Conservation (phyloP, 2,888 invertebrate species). For the Heliconius hortense region DNA sequence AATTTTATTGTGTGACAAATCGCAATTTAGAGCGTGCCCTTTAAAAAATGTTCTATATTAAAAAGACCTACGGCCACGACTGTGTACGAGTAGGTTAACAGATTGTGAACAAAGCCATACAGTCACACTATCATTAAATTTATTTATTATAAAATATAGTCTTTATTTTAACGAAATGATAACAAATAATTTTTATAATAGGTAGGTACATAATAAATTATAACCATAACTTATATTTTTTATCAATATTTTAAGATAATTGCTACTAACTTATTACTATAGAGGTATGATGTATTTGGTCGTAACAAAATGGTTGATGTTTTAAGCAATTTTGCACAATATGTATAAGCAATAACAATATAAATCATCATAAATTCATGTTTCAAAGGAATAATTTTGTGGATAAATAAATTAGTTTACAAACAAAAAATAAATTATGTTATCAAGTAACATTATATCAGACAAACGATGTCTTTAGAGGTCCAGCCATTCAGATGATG, state of each 20-base stretch:
- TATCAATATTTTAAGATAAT: neutral
- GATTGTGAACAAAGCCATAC: neutral
- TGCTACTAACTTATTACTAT: neutral
- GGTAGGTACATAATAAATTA: neutral
- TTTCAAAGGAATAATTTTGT: neutral
- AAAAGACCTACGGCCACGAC: neutral
- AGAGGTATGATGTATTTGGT: neutral
- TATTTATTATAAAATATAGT: no score
- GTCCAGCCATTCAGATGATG: conserved; percentile 26
- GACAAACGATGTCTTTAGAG: conserved; percentile 23
- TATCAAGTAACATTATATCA: conserved; percentile 22
- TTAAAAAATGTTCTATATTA: neutral
- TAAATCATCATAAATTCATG: neutral
- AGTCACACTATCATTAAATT: no score
- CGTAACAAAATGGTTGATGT: neutral
- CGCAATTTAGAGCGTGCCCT: neutral
- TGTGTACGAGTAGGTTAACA: no score
- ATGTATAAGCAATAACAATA: neutral
- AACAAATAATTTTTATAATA: neutral
- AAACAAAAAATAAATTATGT: conserved; percentile 2
- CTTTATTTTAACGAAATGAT: neutral
- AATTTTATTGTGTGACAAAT: neutral
- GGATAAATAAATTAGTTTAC: neutral
- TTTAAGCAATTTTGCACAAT: neutral
- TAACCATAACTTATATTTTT: neutral